Percentiles rank a stretch among this genome's conserved stretches.
Conservation (phyloP, 2,797 vertebrate genomes). For the Tamandua tetradactyla region DNA sequence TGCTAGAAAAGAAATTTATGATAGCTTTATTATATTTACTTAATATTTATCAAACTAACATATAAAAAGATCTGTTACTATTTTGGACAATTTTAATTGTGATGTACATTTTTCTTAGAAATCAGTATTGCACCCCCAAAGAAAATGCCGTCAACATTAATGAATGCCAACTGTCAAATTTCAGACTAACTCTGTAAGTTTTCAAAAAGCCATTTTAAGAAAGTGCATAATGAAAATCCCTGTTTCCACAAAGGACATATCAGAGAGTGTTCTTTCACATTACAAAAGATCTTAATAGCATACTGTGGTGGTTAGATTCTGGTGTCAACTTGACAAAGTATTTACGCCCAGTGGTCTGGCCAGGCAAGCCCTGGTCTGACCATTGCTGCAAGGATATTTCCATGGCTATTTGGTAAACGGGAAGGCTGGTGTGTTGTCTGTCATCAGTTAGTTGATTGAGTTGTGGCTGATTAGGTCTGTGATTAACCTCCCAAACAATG, state of each 20-base stretch:
- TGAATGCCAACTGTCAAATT: neutral
- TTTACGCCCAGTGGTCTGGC: too few relatives aligned
- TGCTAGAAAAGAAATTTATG: neutral
- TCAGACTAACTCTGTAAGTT: neutral
- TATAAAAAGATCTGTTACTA: neutral
- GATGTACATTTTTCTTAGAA: conserved; percentile 37
- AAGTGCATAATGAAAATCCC: conserved; percentile 25
- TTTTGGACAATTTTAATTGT: neutral
- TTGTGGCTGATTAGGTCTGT: too few relatives aligned
- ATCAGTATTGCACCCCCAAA: neutral
- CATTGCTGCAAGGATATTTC: too few relatives aligned
- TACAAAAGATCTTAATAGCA: neutral
- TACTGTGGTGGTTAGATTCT: too few relatives aligned
- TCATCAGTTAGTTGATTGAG: too few relatives aligned
- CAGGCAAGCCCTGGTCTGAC: too few relatives aligned
- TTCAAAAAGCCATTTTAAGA: neutral
- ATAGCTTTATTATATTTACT: neutral
- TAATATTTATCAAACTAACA: neutral
- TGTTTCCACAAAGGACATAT: neutral
- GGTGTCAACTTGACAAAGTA: too few relatives aligned
- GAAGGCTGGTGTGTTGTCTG: too few relatives aligned
- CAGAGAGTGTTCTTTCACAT: neutral
- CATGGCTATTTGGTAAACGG: too few relatives aligned
- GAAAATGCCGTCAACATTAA: neutral
- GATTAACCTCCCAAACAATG: too few relatives aligned